Percentiles rank a stretch among this genome's conserved stretches.
Evolutionary conservation across 1,140 invertebrate genomes (phyloP).

Genomic region (Panagrolaimus sp.): DNA sequence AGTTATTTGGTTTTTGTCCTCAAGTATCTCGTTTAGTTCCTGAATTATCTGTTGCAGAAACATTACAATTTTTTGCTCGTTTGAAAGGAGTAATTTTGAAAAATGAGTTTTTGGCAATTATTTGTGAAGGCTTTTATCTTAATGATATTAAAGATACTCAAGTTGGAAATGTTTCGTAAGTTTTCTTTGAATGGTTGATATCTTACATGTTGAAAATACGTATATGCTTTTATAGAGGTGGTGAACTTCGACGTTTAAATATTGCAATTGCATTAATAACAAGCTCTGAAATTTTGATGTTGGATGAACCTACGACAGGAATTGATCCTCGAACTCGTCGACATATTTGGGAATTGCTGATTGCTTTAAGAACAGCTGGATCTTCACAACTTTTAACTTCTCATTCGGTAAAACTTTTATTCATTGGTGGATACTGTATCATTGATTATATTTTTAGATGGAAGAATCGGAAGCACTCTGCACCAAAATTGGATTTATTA

Average conservation of each 20-base stretch:
- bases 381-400: constrained; percentile 35
- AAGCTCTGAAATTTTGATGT: constrained; percentile 4
- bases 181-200: background rate
- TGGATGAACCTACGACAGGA: constrained; percentile 65
- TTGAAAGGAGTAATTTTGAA: background rate
- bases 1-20: background rate
- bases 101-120: background rate
- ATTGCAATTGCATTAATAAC: background rate
- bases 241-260: background rate
- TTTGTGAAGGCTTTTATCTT: background rate
- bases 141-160: background rate
- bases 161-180: background rate
- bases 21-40: background rate
- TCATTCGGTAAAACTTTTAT: too few species aligned
- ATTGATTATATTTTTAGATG: too few species aligned
- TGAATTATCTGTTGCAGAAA: background rate
- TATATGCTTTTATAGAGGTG: constrained; percentile 61
- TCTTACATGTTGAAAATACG: too few species aligned
- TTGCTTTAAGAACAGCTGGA: background rate
- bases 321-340: constrained; percentile 64
- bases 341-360: constrained; percentile 63
- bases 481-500: constrained; percentile 59
- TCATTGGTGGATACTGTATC: too few species aligned
- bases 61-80: background rate
- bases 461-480: constrained; percentile 78